These are phyloP conservation scores for Neotoxoptera formosana DNA, from an alignment of 1,140 invertebrate species.

Conservation along the genomic window DNA sequence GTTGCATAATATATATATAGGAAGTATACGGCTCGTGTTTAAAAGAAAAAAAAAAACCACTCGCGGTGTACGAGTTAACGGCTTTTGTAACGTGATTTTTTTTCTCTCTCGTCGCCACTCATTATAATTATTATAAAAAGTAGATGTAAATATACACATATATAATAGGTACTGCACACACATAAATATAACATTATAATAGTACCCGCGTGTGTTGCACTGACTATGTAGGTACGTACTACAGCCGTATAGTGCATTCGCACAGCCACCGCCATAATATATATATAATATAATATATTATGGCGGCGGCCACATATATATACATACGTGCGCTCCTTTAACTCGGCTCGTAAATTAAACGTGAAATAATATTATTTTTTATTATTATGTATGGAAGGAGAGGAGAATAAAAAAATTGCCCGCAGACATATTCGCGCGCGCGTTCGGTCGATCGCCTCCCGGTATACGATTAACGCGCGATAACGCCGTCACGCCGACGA, in stretches of 20 bases:
- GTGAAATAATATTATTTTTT: conserved; percentile 19
- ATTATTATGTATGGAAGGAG: background rate
- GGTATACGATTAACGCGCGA: background rate
- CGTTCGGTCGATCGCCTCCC: background rate
- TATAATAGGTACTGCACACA: background rate
- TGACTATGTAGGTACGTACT: background rate
- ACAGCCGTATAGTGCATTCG: background rate
- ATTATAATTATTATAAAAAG: background rate
- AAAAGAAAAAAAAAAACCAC: background rate
- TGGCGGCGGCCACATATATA: too few relatives aligned
- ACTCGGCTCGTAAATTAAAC: conserved; percentile 19
- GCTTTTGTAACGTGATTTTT: background rate
- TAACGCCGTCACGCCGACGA: conserved; percentile 12
- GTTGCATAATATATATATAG: background rate
- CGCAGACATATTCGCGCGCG: background rate
- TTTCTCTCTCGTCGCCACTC: background rate
- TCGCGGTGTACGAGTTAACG: background rate
- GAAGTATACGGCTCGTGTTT: background rate
- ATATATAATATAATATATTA: too few relatives aligned
- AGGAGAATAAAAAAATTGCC: background rate
- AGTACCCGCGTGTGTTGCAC: background rate
- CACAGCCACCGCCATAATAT: too few relatives aligned
- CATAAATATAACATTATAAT: background rate
- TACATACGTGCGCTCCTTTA: background rate
- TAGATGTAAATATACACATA: background rate